Base-by-base conservation (phyloP, 1,140 invertebrate genomes). In the Leptonema lineaticorne region DNA sequence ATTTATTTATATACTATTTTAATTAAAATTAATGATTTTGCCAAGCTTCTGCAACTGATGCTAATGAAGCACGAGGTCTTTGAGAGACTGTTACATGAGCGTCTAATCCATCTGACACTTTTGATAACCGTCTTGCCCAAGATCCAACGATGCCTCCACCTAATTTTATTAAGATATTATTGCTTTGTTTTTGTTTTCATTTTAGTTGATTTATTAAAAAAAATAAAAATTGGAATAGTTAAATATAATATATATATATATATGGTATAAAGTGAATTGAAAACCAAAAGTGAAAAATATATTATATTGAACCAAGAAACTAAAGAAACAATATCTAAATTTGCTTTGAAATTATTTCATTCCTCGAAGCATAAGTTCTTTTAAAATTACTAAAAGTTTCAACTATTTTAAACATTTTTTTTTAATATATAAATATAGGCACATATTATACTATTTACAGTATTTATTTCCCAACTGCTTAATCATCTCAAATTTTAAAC, bases 61-160 rank as follows among this genome's bases (percentile, higher is more conserved):
- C 70, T 9, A 72, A 53, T 1, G 70, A 71, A 0, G 70, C 59
- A 16, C 33, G 69, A 4, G 84, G 85, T 16, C 82, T 76, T 9
- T 82, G 81, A 0, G 84, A 76, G 0, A 90, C 81, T 9, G 89
- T 86, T 0, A 90, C 86, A 71, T 92, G 89, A 0, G 89, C 89
- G 74, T 91, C 90, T 0, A 91, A 75, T 1, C 86, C 86, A 69
- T 91, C 89, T n/a, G 90, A 91, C 0, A 89, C 73, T 57, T 87
- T 85, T 30, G 89, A 91, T 16, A 89, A 84, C 1, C 90, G 81
- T 2, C 90, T 82, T 1, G 85, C 82, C 88, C 89, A 90, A 16
- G 85, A 88, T 0, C 83, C 86, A n/a, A 83, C 78, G 0, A 81
- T 72, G 2, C 75, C 63, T 29, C 72, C 73, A 71, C 2, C 60